These are phyloP conservation scores for human DNA, from an alignment of 2,113 vertebrate species.

Conservation along the genomic window DNA sequence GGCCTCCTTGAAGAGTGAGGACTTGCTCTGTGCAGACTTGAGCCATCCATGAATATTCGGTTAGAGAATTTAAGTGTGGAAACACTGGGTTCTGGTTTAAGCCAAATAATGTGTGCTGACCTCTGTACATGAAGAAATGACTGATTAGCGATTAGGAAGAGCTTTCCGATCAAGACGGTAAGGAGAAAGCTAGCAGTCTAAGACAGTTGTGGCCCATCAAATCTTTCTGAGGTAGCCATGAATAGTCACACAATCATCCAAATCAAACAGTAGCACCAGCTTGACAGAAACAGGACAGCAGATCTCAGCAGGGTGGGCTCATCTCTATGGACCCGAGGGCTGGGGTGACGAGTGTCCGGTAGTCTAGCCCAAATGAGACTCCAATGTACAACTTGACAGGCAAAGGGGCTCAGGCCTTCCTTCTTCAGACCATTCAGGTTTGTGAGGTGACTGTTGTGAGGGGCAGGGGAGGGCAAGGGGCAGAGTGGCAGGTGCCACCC, in stretches of 20 bases:
- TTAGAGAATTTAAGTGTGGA: not conserved
- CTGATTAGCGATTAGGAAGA: not conserved
- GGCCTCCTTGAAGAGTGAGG: not conserved
- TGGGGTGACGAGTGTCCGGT: not conserved
- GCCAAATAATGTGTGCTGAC: conserved; percentile 18
- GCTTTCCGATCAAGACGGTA: not conserved
- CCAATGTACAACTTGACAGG: not conserved
- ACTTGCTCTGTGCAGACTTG: not conserved
- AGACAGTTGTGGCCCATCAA: conserved; percentile 29
- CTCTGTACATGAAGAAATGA: conserved; percentile 3
- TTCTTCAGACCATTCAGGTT: conserved; percentile 13
- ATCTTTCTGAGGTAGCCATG: conserved; percentile 89
- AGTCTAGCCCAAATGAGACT: conserved; percentile 32
- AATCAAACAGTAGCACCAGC: conserved; percentile 87
- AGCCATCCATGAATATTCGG: not conserved
- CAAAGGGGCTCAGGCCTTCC: conserved; percentile 54
- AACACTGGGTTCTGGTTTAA: conserved; percentile 44
- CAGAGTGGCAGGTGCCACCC: not conserved
- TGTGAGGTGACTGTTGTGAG: conserved; percentile 32
- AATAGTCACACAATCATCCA: conserved; percentile 73
- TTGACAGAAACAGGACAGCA: conserved; percentile 38
- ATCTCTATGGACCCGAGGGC: not conserved
- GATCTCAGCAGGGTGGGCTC: not conserved
- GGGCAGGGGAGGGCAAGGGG: not conserved
- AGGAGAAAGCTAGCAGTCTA: not conserved